Base-by-base conservation (phyloP, 2,888 invertebrate genomes). In the Drosophila anomelani region DNA sequence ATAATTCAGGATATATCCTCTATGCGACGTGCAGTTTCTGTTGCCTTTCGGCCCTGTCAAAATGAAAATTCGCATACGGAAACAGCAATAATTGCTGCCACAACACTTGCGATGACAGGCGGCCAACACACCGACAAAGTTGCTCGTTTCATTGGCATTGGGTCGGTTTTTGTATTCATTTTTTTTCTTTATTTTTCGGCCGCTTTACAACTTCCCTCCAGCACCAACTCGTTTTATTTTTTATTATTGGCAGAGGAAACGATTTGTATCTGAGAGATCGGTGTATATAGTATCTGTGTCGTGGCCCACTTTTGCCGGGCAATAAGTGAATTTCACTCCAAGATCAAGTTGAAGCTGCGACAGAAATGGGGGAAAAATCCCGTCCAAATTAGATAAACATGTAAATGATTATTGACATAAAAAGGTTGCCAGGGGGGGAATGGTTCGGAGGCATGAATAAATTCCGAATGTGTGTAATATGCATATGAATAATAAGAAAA, bases 401-500 rank as follows among this genome's bases (percentile, higher is more conserved):
- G 88, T 77, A 84, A 85, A 85, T 80, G 84, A 75, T 85, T 88
- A 84, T 89, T 84, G 88, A 79, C 78, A 79, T 76, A 80, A 78
- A 88, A 83, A 80, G 80, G 80, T 77, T 78, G 41, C 55, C 47
- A 12, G 10, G 47, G 29, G 29, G 47, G 29, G n/a, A 5, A 20
- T 20, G 20, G 20, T 20, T 20, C 15, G 15, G 7, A 41, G 54
- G 62, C 43, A 54, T 75, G 77, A 67, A 83, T 84, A 83, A 84
- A 83, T 77, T 88, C 77, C 59, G 87, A 76, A 81, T 83, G 77
- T 86, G 66, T 84, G 71, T 81, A 88, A 84, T 84, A 68, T 86
- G 80, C 81, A 81, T 84, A 86, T 85, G 88, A 88, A 85, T 89
- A 81, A 84, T 80, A 81, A 73, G 81, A 77, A 82, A 81, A 81